A percentile compares a stretch with the other conserved stretches of the same genome.
phyloP scores from a whole-genome alignment of 2,797 vertebrate species.

The Sebastes steindachneri region DNA sequence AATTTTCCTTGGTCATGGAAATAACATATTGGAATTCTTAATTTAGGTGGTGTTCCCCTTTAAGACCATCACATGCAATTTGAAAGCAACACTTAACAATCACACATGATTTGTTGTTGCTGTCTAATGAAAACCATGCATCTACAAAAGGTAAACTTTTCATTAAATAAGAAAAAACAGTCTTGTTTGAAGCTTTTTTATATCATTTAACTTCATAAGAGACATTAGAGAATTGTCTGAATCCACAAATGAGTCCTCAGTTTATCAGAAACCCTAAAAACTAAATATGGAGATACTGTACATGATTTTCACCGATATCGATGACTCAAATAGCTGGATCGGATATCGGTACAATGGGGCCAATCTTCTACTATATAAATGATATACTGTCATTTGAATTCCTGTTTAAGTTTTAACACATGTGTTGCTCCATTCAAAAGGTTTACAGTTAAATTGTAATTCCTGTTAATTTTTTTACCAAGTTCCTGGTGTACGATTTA shows the following conservation, averaged over 20 bases:
- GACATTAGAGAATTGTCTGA: neutral
- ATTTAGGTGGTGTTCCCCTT: neutral
- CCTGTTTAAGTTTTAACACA: no score
- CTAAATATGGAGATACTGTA: neutral
- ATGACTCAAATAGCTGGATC: no score
- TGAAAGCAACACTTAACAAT: neutral
- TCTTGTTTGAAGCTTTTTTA: neutral
- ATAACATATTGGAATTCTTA: no score
- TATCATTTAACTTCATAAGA: neutral
- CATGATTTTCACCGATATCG: neutral
- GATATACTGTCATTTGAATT: accelerated
- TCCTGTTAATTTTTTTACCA: no score
- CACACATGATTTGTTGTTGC: neutral
- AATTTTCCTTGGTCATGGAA: no score
- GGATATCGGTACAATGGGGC: no score
- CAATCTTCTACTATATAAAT: no score
- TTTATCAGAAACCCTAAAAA: neutral
- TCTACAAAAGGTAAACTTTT: neutral
- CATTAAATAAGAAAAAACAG: neutral
- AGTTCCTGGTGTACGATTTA: no score
- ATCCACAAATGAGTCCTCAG: neutral
- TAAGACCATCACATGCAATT: neutral
- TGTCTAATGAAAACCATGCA: neutral
- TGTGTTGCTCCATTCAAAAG: no score
- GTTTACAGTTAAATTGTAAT: no score